Conservation (phyloP, 2,888 invertebrate species). For the Stenichneumon culpator region DNA sequence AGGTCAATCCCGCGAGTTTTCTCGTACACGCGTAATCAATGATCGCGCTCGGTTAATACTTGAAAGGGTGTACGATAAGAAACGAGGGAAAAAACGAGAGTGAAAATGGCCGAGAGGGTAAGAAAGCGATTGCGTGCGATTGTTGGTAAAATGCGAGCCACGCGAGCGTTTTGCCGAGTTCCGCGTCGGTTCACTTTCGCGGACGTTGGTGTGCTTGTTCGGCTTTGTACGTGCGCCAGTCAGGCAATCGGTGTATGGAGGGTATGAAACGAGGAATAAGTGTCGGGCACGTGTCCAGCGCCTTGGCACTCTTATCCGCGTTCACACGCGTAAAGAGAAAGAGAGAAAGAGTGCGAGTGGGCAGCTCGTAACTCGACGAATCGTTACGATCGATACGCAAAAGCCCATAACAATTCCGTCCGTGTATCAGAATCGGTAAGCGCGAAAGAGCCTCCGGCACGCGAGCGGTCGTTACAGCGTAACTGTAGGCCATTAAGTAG, state of each 20-base stretch:
- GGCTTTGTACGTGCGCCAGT: conserved; percentile 5
- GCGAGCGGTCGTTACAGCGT: conserved; percentile 24
- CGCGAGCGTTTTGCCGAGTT: conserved; percentile 50
- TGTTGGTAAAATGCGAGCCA: conserved; percentile 38
- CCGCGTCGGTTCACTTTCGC: conserved; percentile 33
- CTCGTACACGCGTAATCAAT: conserved; percentile 31
- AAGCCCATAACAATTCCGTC: conserved; percentile 39
- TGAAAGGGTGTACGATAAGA: conserved; percentile 38
- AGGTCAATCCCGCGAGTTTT: not conserved
- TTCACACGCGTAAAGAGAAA: not conserved
- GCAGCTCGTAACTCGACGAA: conserved; percentile 17
- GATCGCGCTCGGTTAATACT: conserved; percentile 43
- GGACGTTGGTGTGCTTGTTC: conserved; percentile 9
- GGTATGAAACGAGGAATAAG: conserved; percentile 33
- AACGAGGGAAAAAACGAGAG: conserved; percentile 24
- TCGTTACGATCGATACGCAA: conserved; percentile 50
- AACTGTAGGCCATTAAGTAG: conserved; percentile 13
- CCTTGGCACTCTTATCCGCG: not conserved
- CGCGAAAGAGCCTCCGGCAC: conserved; percentile 47
- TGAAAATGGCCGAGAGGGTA: conserved; percentile 27
- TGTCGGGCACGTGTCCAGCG: conserved; percentile 28
- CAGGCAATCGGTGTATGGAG: not conserved
- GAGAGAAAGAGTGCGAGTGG: not conserved
- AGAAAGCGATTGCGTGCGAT: conserved; percentile 59
- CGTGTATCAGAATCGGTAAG: conserved; percentile 19